Evolutionary conservation across 2,113 vertebrate species (phyloP).

Genomic region (Pleuronectes platessa): DNA sequence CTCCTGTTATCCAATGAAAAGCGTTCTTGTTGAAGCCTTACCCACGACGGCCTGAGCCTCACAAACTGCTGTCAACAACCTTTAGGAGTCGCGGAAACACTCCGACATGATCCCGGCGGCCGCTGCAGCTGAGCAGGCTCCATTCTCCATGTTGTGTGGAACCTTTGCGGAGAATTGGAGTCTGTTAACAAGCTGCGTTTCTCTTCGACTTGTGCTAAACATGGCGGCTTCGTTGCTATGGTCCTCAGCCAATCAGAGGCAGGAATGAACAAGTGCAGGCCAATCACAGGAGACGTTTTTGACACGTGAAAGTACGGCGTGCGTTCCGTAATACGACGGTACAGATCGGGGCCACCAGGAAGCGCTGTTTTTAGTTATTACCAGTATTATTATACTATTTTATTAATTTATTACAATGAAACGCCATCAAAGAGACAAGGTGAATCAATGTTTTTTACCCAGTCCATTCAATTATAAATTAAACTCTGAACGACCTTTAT

Average conservation of each 20-base stretch:
- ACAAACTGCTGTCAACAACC: constrained; percentile 34
- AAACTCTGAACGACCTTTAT: too few species aligned
- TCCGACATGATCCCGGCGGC: neutral
- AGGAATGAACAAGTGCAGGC: constrained; percentile 59
- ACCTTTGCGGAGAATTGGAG: neutral
- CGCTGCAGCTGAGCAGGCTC: neutral
- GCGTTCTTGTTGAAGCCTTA: constrained; percentile 84
- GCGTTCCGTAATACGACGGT: constrained; percentile 9
- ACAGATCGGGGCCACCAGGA: neutral
- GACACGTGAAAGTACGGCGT: constrained; percentile 73
- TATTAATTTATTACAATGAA: neutral
- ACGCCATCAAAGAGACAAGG: neutral
- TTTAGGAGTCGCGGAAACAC: constrained; percentile 11
- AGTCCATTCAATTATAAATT: too few species aligned
- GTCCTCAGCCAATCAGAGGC: constrained; percentile 70
- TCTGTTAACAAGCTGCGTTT: constrained; percentile 44
- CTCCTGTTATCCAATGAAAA: constrained; percentile 83
- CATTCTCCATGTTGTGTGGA: neutral
- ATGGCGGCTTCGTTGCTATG: constrained; percentile 81
- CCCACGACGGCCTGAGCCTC: constrained; percentile 55
- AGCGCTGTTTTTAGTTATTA: neutral
- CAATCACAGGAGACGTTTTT: constrained; percentile 80
- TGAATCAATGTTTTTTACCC: too few species aligned
- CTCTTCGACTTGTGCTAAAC: constrained; percentile 58
- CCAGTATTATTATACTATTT: too few species aligned